phyloP scores from a whole-genome alignment of 2,797 vertebrate species.

The Prunella strophiata region DNA sequence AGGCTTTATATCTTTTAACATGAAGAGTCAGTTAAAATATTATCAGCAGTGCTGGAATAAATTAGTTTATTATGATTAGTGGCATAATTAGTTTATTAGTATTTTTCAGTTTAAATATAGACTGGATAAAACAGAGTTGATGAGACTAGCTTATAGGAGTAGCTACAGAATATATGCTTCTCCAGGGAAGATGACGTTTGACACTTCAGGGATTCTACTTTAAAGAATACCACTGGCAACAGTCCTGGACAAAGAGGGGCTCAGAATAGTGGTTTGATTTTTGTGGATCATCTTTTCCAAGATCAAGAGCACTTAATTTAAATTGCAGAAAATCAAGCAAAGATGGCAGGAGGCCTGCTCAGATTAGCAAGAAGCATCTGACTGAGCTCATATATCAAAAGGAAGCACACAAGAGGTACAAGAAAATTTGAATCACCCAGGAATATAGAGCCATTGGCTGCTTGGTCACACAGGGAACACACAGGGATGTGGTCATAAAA shows the following conservation, averaged over 20 bases:
- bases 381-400: neutral
- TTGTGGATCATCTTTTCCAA: neutral
- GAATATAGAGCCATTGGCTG: neutral
- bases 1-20: neutral
- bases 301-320: neutral
- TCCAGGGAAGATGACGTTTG: neutral
- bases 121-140: neutral
- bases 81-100: neutral
- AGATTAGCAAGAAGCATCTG: neutral
- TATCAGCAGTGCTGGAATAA: neutral
- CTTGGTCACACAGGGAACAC: neutral
- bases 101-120: neutral
- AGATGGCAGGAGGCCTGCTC: neutral
- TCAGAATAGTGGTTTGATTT: neutral
- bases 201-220: neutral
- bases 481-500: neutral
- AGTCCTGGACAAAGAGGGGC: neutral
- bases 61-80: neutral
- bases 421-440: neutral
- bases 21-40: neutral
- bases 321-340: neutral
- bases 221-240: neutral
- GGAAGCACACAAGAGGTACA: neutral
- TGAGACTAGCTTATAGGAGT: neutral
- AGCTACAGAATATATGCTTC: neutral